A percentile compares a stretch with the other conserved stretches of the same genome.
These are phyloP conservation scores for Nemotelus nigrinus DNA, from an alignment of 2,888 invertebrate genomes.

Conservation along the genomic window DNA sequence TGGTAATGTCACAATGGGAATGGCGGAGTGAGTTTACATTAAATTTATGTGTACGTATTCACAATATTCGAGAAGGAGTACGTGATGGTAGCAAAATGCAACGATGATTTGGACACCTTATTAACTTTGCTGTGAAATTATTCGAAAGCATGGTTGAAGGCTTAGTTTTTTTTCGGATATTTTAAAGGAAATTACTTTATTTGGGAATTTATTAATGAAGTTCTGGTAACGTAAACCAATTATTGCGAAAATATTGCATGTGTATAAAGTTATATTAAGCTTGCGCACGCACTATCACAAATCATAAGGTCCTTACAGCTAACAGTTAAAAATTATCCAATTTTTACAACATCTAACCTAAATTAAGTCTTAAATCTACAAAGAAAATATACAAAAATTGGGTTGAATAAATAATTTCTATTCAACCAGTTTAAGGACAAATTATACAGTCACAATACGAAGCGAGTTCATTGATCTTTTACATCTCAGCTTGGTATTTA, in stretches of 20 bases:
- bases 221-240: not conserved
- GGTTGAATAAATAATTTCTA: conserved; percentile 31
- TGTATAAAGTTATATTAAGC: conserved; percentile 9
- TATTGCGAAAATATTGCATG: not conserved
- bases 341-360: conserved; percentile 32
- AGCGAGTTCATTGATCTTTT: not conserved
- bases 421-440: conserved; percentile 28
- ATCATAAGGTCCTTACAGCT: conserved; percentile 7
- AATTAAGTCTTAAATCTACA: not conserved
- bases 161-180: no score
- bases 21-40: not conserved
- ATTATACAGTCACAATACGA: not conserved
- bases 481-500: not conserved
- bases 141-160: not conserved
- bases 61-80: not conserved
- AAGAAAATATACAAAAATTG: conserved; percentile 28
- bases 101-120: conserved; percentile 39
- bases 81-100: not conserved
- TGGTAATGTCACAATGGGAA: not conserved
- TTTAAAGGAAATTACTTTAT: no score
- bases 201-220: not conserved
- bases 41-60: not conserved
- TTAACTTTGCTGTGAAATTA: conserved; percentile 1
- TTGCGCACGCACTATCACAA: conserved; percentile 45
- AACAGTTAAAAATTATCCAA: not conserved